These are phyloP conservation scores for Neoarius graeffei DNA, from an alignment of 2,113 vertebrate species.

Conservation along the genomic window DNA sequence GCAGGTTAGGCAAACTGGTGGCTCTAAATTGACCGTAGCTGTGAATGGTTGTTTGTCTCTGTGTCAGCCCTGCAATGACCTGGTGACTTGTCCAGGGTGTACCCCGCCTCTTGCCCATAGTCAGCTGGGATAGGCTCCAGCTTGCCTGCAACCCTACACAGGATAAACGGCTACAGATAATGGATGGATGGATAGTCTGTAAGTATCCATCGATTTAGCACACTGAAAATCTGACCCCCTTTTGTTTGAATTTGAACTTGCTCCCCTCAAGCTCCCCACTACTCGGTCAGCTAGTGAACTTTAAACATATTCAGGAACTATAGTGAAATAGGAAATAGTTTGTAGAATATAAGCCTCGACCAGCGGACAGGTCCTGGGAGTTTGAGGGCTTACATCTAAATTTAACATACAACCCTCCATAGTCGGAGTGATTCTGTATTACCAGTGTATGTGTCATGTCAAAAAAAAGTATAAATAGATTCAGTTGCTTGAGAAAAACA, in stretches of 20 bases:
- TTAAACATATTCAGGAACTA: not conserved
- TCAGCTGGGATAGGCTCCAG: too few species aligned
- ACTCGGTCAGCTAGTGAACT: not conserved
- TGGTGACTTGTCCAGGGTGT: too few species aligned
- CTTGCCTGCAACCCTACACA: too few species aligned
- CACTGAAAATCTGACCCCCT: not conserved
- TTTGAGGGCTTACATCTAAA: not conserved
- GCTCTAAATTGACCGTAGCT: too few species aligned
- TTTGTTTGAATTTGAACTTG: not conserved
- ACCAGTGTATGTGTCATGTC: not conserved
- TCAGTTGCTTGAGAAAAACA: not conserved
- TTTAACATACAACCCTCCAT: not conserved
- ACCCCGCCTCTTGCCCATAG: too few species aligned
- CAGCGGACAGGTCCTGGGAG: not conserved
- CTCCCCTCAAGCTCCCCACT: not conserved
- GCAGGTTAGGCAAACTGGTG: too few species aligned
- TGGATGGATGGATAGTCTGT: not conserved
- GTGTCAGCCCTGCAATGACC: too few species aligned
- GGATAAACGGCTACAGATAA: too few species aligned
- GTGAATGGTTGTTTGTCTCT: too few species aligned
- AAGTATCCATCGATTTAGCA: not conserved
- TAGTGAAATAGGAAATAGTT: not conserved
- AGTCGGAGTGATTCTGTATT: not conserved
- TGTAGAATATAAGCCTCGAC: not conserved
- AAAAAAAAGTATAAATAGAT: not conserved